A percentile compares a stretch with the other conserved stretches of the same genome.
Evolutionary conservation across 2,113 vertebrate genomes (phyloP).

Genomic region (Oryzias curvinotus): DNA sequence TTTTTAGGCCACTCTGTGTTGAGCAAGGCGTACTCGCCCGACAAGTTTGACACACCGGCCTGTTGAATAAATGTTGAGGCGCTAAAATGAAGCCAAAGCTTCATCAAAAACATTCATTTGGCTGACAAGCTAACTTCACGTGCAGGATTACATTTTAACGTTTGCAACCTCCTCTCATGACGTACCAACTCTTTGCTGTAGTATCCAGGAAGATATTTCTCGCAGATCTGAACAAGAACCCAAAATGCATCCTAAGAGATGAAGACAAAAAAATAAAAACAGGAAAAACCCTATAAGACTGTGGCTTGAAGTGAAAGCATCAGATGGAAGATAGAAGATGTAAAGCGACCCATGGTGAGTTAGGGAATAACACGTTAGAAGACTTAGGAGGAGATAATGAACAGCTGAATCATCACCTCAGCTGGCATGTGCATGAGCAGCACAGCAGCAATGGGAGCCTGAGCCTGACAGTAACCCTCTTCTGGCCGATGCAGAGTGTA

Average conservation of each 20-base stretch:
- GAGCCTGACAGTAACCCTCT: constrained; percentile 98
- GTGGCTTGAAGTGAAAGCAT: not conserved
- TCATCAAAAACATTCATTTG: not conserved
- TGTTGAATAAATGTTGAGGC: not conserved
- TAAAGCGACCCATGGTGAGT: no score
- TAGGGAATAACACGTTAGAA: not conserved
- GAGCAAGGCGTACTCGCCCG: not conserved
- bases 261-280: not conserved
- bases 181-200: constrained; percentile 83
- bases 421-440: constrained; percentile 99
- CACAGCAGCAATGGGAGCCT: constrained; percentile 94
- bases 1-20: constrained; percentile 13
- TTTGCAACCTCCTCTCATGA: not conserved
- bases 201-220: constrained; percentile 84
- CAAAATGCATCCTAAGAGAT: constrained; percentile 79
- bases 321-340: no score
- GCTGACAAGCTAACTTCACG: not conserved
- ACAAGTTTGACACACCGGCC: constrained; percentile 1
- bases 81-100: not conserved
- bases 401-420: constrained; percentile 78
- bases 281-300: not conserved
- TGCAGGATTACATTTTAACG: not conserved
- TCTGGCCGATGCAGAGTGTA: constrained; percentile 92
- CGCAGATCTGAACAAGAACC: constrained; percentile 83
- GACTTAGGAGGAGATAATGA: not conserved